Conservation (phyloP, 1,140 invertebrate genomes). For the Drosophila prosaltans region DNA sequence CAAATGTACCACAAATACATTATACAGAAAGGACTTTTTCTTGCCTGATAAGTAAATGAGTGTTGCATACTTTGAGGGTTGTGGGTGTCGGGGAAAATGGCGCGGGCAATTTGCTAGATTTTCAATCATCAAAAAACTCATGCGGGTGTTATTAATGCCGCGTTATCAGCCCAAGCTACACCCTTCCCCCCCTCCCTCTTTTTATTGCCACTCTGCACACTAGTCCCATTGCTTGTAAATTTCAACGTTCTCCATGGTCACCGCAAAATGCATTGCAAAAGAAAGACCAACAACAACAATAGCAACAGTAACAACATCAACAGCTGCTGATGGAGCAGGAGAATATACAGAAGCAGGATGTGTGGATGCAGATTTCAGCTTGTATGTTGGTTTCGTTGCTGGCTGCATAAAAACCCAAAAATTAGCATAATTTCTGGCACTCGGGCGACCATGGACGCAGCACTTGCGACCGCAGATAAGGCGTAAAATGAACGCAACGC, state of each 20-base stretch:
- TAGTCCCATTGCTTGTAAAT: conserved; percentile 31
- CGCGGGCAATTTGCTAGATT: conserved; percentile 55
- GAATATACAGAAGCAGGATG: conserved; percentile 33
- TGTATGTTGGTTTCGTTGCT: conserved; percentile 46
- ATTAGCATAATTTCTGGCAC: conserved; percentile 77
- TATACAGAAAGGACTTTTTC: conserved; percentile 26
- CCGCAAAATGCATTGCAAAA: conserved; percentile 51
- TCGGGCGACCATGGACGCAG: conserved; percentile 60
- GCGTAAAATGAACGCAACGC: conserved; percentile 71
- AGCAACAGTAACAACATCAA: conserved; percentile 15
- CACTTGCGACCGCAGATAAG: conserved; percentile 75
- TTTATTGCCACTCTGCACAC: conserved; percentile 6
- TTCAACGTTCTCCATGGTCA: conserved; percentile 34
- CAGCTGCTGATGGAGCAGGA: conserved; percentile 41
- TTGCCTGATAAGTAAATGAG: conserved; percentile 69
- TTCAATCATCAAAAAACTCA: conserved; percentile 65
- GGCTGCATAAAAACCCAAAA: conserved; percentile 71
- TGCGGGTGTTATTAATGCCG: conserved; percentile 70
- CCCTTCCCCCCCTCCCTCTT: background rate
- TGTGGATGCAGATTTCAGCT: conserved; percentile 61
- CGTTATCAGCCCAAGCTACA: conserved; percentile 53
- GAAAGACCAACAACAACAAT: conserved; percentile 25
- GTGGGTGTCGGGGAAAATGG: background rate
- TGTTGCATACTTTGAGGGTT: conserved; percentile 25
- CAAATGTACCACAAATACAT: conserved; percentile 68